A percentile compares a stretch with the other conserved stretches of the same genome.
These are phyloP conservation scores for Poecilia gillii DNA, from an alignment of 2,797 vertebrate genomes.

Conservation along the genomic window DNA sequence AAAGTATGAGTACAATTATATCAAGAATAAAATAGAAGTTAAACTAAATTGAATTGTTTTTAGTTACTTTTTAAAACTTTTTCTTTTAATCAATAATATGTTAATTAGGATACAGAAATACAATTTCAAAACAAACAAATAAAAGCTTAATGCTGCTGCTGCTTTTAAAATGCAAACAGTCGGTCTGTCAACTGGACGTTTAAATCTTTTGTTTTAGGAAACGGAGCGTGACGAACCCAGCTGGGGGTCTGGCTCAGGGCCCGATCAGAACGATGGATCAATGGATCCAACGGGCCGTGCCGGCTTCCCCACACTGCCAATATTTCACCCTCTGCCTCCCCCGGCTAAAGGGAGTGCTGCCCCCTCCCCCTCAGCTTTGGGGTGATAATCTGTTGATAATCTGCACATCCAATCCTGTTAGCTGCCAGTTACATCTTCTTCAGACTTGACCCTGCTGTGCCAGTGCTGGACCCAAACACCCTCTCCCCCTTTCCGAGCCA, in stretches of 20 bases:
- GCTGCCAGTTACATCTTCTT: conserved; percentile 43
- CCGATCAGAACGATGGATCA: conserved; percentile 56
- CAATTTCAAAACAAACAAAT: too few species aligned
- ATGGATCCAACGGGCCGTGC: conserved; percentile 41
- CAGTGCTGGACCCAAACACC: conserved; percentile 27
- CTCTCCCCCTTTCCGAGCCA: conserved; percentile 26
- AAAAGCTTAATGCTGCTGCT: too few species aligned
- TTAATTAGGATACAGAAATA: too few species aligned
- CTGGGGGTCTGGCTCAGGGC: conserved; percentile 51
- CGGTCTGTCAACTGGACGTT: conserved; percentile 20
- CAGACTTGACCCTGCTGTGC: conserved; percentile 34
- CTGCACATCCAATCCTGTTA: conserved; percentile 72
- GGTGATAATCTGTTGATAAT: conserved; percentile 71
- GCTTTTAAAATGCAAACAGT: background rate
- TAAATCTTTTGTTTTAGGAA: conserved; percentile 11
- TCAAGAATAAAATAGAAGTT: too few species aligned
- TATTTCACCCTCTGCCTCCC: conserved; percentile 45
- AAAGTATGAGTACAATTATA: too few species aligned
- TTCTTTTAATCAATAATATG: too few species aligned
- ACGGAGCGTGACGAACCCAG: conserved; percentile 47
- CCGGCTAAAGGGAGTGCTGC: conserved; percentile 50
- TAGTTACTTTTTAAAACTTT: too few species aligned
- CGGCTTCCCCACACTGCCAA: background rate
- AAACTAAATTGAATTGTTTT: too few species aligned
- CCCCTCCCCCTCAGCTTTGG: conserved; percentile 32